phyloP scores from a whole-genome alignment of 2,797 vertebrate species.

The Sebastiscus albofasciatus region DNA sequence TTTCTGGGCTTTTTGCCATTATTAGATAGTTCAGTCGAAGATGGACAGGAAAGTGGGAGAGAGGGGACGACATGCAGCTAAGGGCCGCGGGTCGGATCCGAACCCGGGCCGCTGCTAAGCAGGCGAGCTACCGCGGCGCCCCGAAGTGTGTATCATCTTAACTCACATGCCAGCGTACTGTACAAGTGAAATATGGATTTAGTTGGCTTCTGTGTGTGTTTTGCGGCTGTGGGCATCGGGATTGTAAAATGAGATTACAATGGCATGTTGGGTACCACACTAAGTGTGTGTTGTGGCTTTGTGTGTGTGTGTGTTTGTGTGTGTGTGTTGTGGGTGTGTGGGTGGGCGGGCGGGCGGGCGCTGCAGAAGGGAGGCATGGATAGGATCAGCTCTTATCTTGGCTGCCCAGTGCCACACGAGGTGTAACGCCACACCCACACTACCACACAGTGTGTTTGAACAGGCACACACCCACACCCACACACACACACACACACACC shows the following conservation, averaged over 20 bases:
- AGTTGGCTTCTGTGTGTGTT: slow-evolving; percentile 39
- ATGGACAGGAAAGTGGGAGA: neutral
- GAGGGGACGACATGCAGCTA: neutral
- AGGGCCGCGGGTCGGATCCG: neutral
- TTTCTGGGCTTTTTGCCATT: neutral
- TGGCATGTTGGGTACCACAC: slow-evolving; percentile 58
- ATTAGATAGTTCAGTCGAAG: neutral
- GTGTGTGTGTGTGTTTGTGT: slow-evolving; percentile 36
- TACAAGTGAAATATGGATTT: slow-evolving; percentile 57
- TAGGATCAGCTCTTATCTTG: slow-evolving; percentile 87
- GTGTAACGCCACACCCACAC: slow-evolving; percentile 88
- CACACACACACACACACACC: slow-evolving; percentile 50
- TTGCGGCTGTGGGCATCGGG: slow-evolving; percentile 47
- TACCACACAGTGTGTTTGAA: slow-evolving; percentile 84
- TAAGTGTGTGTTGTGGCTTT: slow-evolving; percentile 26
- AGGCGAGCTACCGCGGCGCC: neutral
- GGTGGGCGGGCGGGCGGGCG: slow-evolving; percentile 66
- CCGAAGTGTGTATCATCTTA: neutral
- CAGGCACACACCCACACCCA: slow-evolving; percentile 64
- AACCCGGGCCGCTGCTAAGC: neutral
- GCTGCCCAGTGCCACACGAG: slow-evolving; percentile 87
- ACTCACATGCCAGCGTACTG: slow-evolving; percentile 30
- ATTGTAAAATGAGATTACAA: slow-evolving; percentile 74
- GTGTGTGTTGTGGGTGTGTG: slow-evolving; percentile 43
- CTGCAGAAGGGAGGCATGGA: slow-evolving; percentile 79